These are phyloP conservation scores for Ennomos erosarius DNA, from an alignment of 2,888 invertebrate species.

Conservation along the genomic window DNA sequence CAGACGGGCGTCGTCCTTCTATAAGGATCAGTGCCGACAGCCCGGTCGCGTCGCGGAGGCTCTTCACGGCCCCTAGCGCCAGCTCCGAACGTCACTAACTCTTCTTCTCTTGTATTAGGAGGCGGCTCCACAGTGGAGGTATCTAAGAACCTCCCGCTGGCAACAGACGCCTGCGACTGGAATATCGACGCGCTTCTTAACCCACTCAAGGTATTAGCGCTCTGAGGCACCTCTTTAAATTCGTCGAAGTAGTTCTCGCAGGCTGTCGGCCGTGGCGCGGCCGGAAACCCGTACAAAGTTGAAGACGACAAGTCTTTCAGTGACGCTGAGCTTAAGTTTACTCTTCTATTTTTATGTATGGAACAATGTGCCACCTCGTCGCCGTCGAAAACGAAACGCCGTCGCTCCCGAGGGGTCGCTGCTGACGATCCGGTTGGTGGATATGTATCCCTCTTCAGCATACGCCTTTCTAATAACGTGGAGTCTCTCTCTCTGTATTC, in stretches of 20 bases:
- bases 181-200: constrained; percentile 80
- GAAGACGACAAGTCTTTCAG: constrained; percentile 85
- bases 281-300: constrained; percentile 87
- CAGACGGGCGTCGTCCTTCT: constrained; percentile 86
- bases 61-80: constrained; percentile 75
- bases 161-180: constrained; percentile 85
- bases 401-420: constrained; percentile 81
- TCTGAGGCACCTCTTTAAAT: constrained; percentile 82
- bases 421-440: constrained; percentile 74
- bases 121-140: constrained; percentile 88
- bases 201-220: constrained; percentile 79
- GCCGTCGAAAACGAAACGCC: constrained; percentile 88
- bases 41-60: constrained; percentile 72
- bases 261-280: constrained; percentile 86
- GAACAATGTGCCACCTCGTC: constrained; percentile 84
- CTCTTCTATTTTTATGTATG: constrained; percentile 83
- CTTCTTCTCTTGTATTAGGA: constrained; percentile 86
- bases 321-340: constrained; percentile 83
- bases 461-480: constrained; percentile 71
- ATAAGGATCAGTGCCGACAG: constrained; percentile 82
- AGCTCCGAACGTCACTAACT: constrained; percentile 89
- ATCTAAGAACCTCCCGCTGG: constrained; percentile 88
- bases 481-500: constrained; percentile 79
- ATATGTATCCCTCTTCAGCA: constrained; percentile 79
- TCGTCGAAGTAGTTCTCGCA: constrained; percentile 86